Evolutionary conservation across 1,140 invertebrate genomes (phyloP).

Genomic region (Cherax destructor): DNA sequence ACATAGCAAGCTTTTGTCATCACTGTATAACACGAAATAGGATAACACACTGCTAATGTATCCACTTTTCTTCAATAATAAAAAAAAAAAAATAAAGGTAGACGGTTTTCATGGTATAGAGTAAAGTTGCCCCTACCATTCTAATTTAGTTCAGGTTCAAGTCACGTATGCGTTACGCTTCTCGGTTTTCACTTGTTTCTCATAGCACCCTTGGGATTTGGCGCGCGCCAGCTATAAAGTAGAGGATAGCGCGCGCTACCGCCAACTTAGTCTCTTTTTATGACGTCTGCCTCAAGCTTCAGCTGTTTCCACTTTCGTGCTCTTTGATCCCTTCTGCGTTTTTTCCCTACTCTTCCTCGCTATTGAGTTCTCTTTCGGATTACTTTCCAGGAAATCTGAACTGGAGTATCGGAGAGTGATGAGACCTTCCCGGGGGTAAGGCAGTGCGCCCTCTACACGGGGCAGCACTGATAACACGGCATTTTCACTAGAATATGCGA

Average conservation of each 20-base stretch:
- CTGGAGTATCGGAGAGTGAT: too few species aligned
- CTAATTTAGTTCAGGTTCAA: slow-evolving; percentile 20
- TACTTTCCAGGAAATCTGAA: too few species aligned
- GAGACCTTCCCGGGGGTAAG: too few species aligned
- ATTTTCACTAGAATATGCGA: too few species aligned
- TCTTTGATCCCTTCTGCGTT: background rate
- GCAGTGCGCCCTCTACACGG: too few species aligned
- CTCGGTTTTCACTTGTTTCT: slow-evolving; percentile 57
- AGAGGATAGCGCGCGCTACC: slow-evolving; percentile 11
- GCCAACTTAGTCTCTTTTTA: slow-evolving; percentile 10
- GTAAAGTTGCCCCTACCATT: slow-evolving; percentile 7
- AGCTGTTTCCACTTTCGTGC: background rate
- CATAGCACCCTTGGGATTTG: slow-evolving; percentile 30
- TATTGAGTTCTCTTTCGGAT: too few species aligned
- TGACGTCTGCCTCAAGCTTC: slow-evolving; percentile 19
- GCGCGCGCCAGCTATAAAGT: slow-evolving; percentile 9
- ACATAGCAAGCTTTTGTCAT: too few species aligned
- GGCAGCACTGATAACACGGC: too few species aligned
- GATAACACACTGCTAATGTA: too few species aligned
- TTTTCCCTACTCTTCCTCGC: too few species aligned
- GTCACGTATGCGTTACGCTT: slow-evolving; percentile 47
- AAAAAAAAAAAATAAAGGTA: background rate
- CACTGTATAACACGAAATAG: too few species aligned
- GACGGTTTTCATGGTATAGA: background rate
- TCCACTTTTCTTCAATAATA: too few species aligned